These are phyloP conservation scores for Scolanthus callimorphus DNA, from an alignment of 92 coral and sea anemone species.

Conservation along the genomic window DNA sequence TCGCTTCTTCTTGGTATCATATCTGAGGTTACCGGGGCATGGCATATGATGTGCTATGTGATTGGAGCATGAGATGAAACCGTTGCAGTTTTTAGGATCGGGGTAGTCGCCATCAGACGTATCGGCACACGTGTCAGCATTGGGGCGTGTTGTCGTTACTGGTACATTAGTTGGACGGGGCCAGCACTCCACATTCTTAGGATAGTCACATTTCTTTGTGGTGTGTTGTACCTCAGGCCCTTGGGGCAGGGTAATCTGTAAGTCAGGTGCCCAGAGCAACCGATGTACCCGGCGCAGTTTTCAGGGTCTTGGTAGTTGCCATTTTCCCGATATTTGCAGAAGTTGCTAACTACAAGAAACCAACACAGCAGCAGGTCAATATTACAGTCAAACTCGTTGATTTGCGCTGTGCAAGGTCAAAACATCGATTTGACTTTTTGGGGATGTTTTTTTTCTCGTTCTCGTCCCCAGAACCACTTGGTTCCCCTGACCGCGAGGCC, in stretches of 20 bases:
- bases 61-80: constrained; percentile 32
- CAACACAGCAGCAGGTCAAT: too few species aligned
- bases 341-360: background rate
- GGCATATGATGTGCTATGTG: constrained; percentile 14
- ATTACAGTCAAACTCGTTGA: too few species aligned
- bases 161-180: background rate
- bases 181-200: constrained; percentile 19
- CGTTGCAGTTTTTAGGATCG: constrained; percentile 35
- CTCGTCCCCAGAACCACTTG: too few species aligned
- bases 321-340: constrained; percentile 18
- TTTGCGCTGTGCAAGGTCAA: too few species aligned
- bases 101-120: constrained; percentile 30
- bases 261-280: constrained; percentile 19
- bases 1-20: constrained; percentile 16
- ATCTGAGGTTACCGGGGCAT: constrained; percentile 23
- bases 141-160: background rate
- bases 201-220: constrained; percentile 23
- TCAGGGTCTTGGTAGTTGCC: constrained; percentile 39
- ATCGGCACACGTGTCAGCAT: background rate
- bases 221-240: constrained; percentile 17
- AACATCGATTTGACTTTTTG: too few species aligned
- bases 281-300: constrained; percentile 40
- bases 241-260: constrained; percentile 22
- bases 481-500: too few species aligned
- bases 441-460: too few species aligned